Evolutionary conservation across 2,888 invertebrate species (phyloP).

Genomic region (Rotaria socialis): DNA sequence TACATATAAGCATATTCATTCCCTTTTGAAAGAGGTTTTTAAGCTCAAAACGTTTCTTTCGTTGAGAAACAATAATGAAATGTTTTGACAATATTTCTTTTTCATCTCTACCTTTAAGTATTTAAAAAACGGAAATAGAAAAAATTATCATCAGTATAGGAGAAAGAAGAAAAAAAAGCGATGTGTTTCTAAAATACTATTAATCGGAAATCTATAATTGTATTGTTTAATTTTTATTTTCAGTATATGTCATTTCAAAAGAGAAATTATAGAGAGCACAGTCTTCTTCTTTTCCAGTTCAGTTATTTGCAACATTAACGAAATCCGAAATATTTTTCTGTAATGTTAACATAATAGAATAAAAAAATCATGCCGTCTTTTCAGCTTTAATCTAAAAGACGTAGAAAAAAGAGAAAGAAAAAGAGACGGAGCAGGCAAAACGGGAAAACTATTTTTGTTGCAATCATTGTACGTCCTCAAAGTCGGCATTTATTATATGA

Average conservation of each 20-base stretch:
- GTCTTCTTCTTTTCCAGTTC: neutral
- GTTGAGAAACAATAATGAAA: too few relatives aligned
- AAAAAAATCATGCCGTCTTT: neutral
- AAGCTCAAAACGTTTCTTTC: too few relatives aligned
- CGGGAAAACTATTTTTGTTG: neutral
- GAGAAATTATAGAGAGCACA: neutral
- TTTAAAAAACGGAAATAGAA: neutral
- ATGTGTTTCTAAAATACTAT: neutral
- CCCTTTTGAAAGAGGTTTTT: neutral
- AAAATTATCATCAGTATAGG: neutral
- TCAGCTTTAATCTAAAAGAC: neutral
- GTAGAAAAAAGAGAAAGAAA: neutral
- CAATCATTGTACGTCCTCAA: neutral
- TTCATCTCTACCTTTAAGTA: neutral
- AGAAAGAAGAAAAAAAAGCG: neutral
- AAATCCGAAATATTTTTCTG: neutral
- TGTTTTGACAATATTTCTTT: neutral
- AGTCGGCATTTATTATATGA: neutral
- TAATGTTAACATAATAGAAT: neutral
- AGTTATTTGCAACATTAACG: neutral
- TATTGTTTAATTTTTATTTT: neutral
- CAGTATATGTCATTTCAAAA: neutral
- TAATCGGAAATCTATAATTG: neutral
- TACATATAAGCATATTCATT: neutral
- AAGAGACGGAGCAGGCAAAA: neutral